These are phyloP conservation scores for Drosophila funebris DNA, from an alignment of 1,140 invertebrate genomes.

Conservation along the genomic window DNA sequence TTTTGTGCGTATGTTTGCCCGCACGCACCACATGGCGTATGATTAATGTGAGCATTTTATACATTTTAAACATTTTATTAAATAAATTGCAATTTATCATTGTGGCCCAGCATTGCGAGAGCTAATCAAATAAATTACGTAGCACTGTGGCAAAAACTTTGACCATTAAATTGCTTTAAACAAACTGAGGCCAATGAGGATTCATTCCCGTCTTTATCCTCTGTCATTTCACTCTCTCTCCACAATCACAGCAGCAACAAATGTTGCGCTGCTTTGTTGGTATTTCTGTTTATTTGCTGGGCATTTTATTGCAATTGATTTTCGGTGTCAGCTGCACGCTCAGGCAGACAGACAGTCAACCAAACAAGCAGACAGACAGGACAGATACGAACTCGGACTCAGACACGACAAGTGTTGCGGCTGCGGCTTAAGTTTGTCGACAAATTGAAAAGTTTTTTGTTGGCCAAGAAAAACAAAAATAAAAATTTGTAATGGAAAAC, in stretches of 20 bases:
- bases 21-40: constrained; percentile 71
- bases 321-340: constrained; percentile 74
- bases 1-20: constrained; percentile 8
- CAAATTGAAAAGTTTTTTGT: constrained; percentile 77
- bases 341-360: constrained; percentile 32
- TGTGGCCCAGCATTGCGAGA: constrained; percentile 25
- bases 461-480: constrained; percentile 29
- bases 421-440: constrained; percentile 77
- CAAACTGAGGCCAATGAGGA: constrained; percentile 65
- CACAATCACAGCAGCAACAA: background rate
- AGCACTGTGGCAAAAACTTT: constrained; percentile 62
- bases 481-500: constrained; percentile 4
- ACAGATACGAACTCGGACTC: constrained; percentile 22
- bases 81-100: constrained; percentile 81
- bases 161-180: constrained; percentile 71
- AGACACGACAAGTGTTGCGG: constrained; percentile 63
- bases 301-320: constrained; percentile 78
- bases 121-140: constrained; percentile 76
- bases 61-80: constrained; percentile 51
- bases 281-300: constrained; percentile 54
- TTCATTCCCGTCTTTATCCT: background rate
- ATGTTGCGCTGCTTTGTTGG: constrained; percentile 6
- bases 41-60: constrained; percentile 62
- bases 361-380: constrained; percentile 12
- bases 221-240: no score